Evolutionary conservation across 1,140 invertebrate genomes (phyloP), one percentile per base, ranked within the genome.

Genomic region (Heterodera carotae): DNA sequence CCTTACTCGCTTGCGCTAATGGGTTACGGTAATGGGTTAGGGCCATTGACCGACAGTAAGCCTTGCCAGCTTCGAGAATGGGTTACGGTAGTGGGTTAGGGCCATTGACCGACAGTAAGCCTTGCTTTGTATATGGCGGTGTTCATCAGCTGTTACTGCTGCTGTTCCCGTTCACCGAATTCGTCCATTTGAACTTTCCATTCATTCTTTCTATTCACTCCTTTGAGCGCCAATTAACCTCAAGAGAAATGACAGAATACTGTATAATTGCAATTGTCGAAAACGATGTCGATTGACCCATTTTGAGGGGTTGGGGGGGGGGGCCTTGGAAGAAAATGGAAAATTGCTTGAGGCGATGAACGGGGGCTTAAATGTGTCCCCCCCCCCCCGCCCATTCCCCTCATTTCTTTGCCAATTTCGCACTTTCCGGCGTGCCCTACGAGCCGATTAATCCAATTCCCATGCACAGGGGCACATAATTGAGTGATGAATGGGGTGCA

Each of bases 391-490:
- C 18, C 12, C 48, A 4, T 18, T 22, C 48, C 48, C 12, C 18
- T 18, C 12, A 56, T 56, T 56, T 56, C 48, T 2, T 56, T 56
- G 48, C 18, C 48, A 56, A 56, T 56, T 56, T 56, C 48, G 48
- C 48, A 56, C 48, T 56, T 56, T 56, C 15, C 48, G 48, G 48
- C 1, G 48, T 18, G 48, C 48, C 48, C 48, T 56, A 22, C 62
- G 62, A 34, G 62, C 25, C 62, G 62, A 66, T 66, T 66, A 66
- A 66, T 66, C 62, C 62, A 66, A 66, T 66, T 66, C 62, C 62
- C 62, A 66, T 66, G 62, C 62, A 29, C 62, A 66, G 62, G 60
- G 27, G 33, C 62, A 66, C 62, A 53, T 53, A 53, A 53, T 53
- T 53, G 15, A 53, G 48, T 53, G 48, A 18, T 18, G 48, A 43